phyloP scores from a whole-genome alignment of 1,140 invertebrate genomes.

The Papilio polytes region DNA sequence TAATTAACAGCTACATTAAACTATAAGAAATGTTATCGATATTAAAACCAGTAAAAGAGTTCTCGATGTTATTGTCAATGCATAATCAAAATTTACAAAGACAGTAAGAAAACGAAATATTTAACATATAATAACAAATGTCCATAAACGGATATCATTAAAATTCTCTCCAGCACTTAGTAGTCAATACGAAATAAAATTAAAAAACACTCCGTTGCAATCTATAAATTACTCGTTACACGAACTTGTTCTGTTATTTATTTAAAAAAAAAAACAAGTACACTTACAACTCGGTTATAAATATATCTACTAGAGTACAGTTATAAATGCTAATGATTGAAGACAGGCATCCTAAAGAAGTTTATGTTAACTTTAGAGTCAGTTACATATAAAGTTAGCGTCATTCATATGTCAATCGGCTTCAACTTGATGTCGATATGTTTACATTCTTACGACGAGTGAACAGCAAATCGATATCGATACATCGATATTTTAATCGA shows the following conservation, averaged over 20 bases:
- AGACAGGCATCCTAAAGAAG: slow-evolving; percentile 3
- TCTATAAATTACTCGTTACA: slow-evolving; percentile 11
- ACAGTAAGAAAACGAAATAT: neutral
- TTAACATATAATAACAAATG: neutral
- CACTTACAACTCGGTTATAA: neutral
- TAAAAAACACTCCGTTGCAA: neutral
- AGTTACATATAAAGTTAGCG: slow-evolving; percentile 6
- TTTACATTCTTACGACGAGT: slow-evolving; percentile 10
- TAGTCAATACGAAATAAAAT: neutral
- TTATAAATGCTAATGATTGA: neutral
- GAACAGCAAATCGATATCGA: neutral
- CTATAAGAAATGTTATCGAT: neutral
- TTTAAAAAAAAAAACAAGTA: slow-evolving; percentile 1
- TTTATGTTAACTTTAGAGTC: neutral
- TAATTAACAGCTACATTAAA: neutral
- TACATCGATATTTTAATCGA: no score
- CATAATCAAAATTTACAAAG: neutral
- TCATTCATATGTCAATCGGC: slow-evolving; percentile 6
- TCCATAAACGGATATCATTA: neutral
- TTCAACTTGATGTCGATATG: neutral
- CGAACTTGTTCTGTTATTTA: slow-evolving; percentile 6
- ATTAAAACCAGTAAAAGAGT: neutral
- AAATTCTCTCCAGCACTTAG: neutral
- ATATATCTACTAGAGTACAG: slow-evolving; percentile 6
- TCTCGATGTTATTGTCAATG: neutral